Evolutionary conservation across 1,140 invertebrate species (phyloP).

Genomic region (Phortica variegata): DNA sequence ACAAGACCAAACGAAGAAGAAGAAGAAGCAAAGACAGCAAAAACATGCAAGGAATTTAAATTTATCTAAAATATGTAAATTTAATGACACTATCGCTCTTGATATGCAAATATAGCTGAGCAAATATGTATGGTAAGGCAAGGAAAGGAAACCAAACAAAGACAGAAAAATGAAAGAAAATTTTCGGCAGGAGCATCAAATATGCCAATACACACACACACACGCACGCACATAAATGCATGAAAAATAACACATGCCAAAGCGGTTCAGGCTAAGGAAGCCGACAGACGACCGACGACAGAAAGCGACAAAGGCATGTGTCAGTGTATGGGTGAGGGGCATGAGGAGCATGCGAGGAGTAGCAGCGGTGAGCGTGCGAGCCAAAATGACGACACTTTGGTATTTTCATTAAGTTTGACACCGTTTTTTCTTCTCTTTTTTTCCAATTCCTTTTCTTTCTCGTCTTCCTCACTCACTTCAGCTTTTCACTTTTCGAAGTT

Average conservation of each 20-base stretch:
- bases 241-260: constrained; percentile 43
- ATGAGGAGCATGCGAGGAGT: neutral
- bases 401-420: constrained; percentile 48
- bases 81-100: constrained; percentile 40
- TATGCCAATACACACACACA: constrained; percentile 12
- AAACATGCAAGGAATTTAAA: constrained; percentile 45
- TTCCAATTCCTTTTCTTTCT: constrained; percentile 3
- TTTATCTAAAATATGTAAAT: constrained; percentile 47
- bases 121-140: too few relatives aligned
- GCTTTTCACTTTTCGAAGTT: neutral
- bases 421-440: constrained; percentile 33
- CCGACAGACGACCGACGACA: neutral
- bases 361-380: constrained; percentile 28
- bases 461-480: constrained; percentile 7
- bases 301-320: too few relatives aligned
- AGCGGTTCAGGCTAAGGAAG: constrained; percentile 6
- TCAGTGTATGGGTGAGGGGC: neutral
- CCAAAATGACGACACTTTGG: constrained; percentile 46
- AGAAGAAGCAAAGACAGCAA: constrained; percentile 18
- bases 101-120: constrained; percentile 30
- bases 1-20: too few relatives aligned
- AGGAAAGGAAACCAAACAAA: too few relatives aligned
- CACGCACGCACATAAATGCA: constrained; percentile 25
- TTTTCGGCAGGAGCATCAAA: too few relatives aligned
- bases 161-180: too few relatives aligned